A percentile compares a stretch with the other conserved stretches of the same genome.
Evolutionary conservation across 2,797 vertebrate genomes (phyloP).

Genomic region (Onychomys torridus): DNA sequence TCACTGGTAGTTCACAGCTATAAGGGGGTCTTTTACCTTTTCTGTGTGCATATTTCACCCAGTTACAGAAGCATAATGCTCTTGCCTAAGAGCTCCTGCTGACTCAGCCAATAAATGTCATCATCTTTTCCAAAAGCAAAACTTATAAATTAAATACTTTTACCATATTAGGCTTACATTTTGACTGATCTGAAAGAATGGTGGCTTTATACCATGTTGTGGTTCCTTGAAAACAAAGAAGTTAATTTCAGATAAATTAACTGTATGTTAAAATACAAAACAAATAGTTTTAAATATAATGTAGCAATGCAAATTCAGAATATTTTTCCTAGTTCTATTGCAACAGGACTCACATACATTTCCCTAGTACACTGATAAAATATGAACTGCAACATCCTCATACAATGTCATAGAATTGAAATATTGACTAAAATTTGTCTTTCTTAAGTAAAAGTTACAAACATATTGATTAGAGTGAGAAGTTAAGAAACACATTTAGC

Average conservation of each 20-base stretch:
- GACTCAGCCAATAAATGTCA: neutral
- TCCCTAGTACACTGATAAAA: conserved; percentile 32
- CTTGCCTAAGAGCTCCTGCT: neutral
- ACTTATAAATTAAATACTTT: neutral
- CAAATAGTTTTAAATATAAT: neutral
- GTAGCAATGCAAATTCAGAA: conserved; percentile 21
- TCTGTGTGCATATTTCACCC: neutral
- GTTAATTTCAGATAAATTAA: neutral
- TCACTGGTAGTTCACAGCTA: no score
- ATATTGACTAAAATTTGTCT: conserved; percentile 18
- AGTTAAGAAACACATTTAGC: neutral
- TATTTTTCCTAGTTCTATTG: conserved; percentile 29
- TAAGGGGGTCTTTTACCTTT: neutral
- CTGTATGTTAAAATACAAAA: conserved; percentile 34
- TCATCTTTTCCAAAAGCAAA: neutral
- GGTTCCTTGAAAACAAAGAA: conserved; percentile 1
- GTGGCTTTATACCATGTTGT: neutral
- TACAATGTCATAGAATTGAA: conserved; percentile 48
- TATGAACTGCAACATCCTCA: conserved; percentile 24
- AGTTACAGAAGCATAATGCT: neutral
- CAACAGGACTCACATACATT: neutral
- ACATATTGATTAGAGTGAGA: conserved; percentile 54
- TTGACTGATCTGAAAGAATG: neutral
- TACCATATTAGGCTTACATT: neutral
- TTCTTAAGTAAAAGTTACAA: conserved; percentile 38